Base-by-base conservation (phyloP, 2,888 invertebrate genomes). In the Heteromurus nitidus region DNA sequence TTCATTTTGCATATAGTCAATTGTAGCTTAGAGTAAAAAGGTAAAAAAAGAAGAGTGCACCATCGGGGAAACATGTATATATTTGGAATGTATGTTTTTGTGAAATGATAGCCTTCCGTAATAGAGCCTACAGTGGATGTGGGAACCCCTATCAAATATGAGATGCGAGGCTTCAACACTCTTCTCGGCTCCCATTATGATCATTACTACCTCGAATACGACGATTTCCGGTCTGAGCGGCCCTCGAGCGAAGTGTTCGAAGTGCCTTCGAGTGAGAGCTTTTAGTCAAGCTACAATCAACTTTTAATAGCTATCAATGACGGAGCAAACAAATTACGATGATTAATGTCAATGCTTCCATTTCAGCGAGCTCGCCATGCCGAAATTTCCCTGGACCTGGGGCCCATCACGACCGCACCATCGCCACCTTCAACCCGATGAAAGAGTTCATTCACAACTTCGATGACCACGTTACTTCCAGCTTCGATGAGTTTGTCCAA, bases 101-200 rank as follows among this genome's bases (percentile, higher is more conserved):
- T n/a, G n/a, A n/a, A n/a, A n/a, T n/a, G n/a, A n/a, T n/a, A 86
- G 87, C 82, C 79, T 28, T 85, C 87, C 3, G 47, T 84, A 0
- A 31, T 85, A 24, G 86, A 86, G 44, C 87, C 86, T 11, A 60
- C 70, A 31, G 65, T 86, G 22, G 82, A 82, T 26, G 31, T 86
- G 83, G 92, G 95, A 9, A 92, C 95, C 58, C 95, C 88, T 67
- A 87, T 88, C 80, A 92, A 92, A 83, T 98, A 97, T 89, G 96
- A 97, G 90, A 98, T 98, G 98, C 93, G 93, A 88, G 98, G 98
- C 0, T 98, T 92, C 89, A 97, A 98, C 89, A 93, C 94, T 0
- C 76, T 79, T 20, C 64, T 79, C 11, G 70, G 97, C 0, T 97
- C 97, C 0, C 98, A 98, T 89, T 98, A 95, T 88, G 98, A 98